Conservation (phyloP, 2,888 invertebrate species). For the Pristionchus arcanus region DNA sequence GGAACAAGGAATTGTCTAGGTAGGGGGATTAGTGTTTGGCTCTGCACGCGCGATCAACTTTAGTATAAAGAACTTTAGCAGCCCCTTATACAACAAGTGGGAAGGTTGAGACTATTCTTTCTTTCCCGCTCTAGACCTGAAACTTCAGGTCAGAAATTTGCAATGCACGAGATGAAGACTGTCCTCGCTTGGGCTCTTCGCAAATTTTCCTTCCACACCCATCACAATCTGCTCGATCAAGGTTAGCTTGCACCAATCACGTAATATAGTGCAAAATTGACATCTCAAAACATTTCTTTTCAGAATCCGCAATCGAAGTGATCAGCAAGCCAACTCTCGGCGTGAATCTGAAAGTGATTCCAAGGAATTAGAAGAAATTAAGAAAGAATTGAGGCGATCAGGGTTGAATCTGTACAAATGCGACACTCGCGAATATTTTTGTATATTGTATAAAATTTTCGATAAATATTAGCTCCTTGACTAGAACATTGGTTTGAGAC, state of each 20-base stretch:
- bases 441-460: not conserved
- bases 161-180: conserved; percentile 9
- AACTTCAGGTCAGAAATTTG: not conserved
- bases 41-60: no score
- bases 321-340: conserved; percentile 27
- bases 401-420: not conserved
- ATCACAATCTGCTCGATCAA: conserved; percentile 6
- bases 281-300: not conserved
- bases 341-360: not conserved
- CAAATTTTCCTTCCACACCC: conserved; percentile 30
- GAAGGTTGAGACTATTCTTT: no score
- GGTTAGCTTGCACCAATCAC: not conserved
- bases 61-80: no score
- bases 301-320: conserved; percentile 10
- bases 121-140: no score
- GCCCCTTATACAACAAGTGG: no score
- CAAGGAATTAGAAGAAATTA: not conserved
- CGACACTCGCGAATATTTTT: not conserved
- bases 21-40: not conserved
- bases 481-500: no score
- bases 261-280: not conserved
- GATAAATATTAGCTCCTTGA: no score
- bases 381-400: not conserved
- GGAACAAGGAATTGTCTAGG: conserved; percentile 62
- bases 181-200: not conserved